Conservation (phyloP, 2,113 vertebrate genomes). For the Panthera tigris region DNA sequence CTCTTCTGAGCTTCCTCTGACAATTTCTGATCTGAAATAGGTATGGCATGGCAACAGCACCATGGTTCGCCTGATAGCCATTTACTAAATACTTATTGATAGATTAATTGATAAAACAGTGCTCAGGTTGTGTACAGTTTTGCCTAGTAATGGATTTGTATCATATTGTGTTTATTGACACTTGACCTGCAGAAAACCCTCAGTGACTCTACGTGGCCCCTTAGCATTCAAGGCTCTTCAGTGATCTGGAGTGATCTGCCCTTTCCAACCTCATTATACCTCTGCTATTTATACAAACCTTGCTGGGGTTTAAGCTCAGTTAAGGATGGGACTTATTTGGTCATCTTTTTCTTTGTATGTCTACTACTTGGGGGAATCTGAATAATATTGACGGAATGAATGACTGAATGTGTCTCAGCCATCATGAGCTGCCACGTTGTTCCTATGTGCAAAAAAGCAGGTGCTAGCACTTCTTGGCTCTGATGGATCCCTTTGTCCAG, state of each 20-base stretch:
- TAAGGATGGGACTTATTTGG: not conserved
- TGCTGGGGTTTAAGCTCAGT: not conserved
- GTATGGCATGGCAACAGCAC: not conserved
- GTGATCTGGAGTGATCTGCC: not conserved
- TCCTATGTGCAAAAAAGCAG: not conserved
- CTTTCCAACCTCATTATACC: not conserved
- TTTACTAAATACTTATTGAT: not conserved
- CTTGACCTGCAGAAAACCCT: not conserved
- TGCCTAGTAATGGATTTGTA: not conserved
- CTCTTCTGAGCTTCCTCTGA: not conserved
- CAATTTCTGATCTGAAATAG: not conserved
- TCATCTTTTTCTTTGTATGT: not conserved
- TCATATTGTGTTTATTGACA: not conserved
- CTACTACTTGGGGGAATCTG: not conserved
- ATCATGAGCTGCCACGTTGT: not conserved
- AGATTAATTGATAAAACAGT: not conserved
- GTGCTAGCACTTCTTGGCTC: not conserved
- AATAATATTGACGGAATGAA: not conserved
- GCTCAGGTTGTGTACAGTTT: not conserved
- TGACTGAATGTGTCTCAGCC: not conserved
- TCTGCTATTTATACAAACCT: not conserved
- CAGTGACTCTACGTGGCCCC: not conserved
- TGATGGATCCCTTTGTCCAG: not conserved
- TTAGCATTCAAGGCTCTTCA: not conserved
- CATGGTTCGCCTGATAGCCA: accelerated